Conservation (phyloP, 2,888 invertebrate species). For the Morinoia aosen region DNA sequence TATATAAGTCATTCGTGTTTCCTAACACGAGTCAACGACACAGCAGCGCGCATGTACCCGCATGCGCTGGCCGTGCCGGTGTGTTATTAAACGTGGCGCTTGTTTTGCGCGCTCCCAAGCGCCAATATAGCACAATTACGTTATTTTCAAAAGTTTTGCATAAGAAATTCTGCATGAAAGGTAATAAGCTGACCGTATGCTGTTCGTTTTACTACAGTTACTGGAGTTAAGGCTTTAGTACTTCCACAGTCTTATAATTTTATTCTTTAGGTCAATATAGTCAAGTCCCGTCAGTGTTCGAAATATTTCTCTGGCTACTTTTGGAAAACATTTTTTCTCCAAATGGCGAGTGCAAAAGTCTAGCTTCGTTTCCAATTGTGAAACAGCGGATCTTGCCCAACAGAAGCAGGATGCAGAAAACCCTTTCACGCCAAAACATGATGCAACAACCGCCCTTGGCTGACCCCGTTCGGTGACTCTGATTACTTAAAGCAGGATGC, state of each 20-base stretch:
- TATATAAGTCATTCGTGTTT: too few species aligned
- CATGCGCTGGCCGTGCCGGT: neutral
- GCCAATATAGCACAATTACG: too few species aligned
- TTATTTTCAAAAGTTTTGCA: too few species aligned
- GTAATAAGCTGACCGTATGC: too few species aligned
- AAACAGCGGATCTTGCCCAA: neutral
- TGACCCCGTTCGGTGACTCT: neutral
- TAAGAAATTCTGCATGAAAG: too few species aligned
- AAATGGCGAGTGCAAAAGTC: neutral
- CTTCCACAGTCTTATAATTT: too few species aligned
- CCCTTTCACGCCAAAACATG: slow-evolving; percentile 1
- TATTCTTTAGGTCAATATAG: too few species aligned
- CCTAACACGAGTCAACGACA: too few species aligned
- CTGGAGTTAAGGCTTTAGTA: too few species aligned
- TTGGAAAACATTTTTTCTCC: neutral
- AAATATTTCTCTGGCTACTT: neutral
- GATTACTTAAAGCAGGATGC: neutral
- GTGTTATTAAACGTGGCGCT: neutral
- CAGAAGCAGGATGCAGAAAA: neutral
- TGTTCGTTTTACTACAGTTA: too few species aligned
- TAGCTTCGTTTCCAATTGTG: neutral
- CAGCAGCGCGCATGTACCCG: neutral
- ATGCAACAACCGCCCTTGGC: neutral
- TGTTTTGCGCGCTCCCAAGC: too few species aligned
- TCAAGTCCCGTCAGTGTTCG: too few species aligned